phyloP scores from a whole-genome alignment of 2,797 vertebrate species.

The Takifugu ocellatus region DNA sequence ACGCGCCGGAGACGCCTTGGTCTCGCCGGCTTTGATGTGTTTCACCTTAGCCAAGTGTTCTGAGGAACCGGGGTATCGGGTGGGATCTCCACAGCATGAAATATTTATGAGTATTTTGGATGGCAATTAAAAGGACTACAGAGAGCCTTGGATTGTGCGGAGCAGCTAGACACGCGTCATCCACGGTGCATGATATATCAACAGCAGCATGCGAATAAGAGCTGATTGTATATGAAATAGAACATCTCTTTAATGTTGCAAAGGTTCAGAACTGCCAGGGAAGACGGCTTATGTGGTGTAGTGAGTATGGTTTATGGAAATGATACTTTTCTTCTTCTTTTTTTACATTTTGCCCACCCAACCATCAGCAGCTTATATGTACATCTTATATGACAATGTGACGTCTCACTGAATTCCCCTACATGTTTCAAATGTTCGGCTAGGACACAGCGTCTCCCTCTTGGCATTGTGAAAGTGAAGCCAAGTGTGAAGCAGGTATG shows the following conservation, averaged over 20 bases:
- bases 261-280: slow-evolving; percentile 14
- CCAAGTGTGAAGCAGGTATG: slow-evolving; percentile 29
- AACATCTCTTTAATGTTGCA: slow-evolving; percentile 9
- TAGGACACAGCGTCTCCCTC: background rate
- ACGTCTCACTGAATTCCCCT: slow-evolving; percentile 14
- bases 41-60: slow-evolving; percentile 54
- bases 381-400: background rate
- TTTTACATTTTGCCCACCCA: background rate
- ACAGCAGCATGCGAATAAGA: slow-evolving; percentile 24
- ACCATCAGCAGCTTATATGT: background rate
- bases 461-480: slow-evolving; percentile 14
- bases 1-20: slow-evolving; percentile 58
- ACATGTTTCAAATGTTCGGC: background rate
- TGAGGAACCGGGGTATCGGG: slow-evolving; percentile 53
- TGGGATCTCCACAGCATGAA: slow-evolving; percentile 56
- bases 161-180: slow-evolving; percentile 6
- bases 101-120: slow-evolving; percentile 62
- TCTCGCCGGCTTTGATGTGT: slow-evolving; percentile 68
- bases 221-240: slow-evolving; percentile 18
- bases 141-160: slow-evolving; percentile 26
- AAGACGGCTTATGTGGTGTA: slow-evolving; percentile 11
- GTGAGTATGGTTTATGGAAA: no score
- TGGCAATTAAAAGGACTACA: slow-evolving; percentile 52
- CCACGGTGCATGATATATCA: slow-evolving; percentile 22
- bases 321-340: no score